phyloP scores from a whole-genome alignment of 1,140 invertebrate species.

The Amphibalanus amphitrite region DNA sequence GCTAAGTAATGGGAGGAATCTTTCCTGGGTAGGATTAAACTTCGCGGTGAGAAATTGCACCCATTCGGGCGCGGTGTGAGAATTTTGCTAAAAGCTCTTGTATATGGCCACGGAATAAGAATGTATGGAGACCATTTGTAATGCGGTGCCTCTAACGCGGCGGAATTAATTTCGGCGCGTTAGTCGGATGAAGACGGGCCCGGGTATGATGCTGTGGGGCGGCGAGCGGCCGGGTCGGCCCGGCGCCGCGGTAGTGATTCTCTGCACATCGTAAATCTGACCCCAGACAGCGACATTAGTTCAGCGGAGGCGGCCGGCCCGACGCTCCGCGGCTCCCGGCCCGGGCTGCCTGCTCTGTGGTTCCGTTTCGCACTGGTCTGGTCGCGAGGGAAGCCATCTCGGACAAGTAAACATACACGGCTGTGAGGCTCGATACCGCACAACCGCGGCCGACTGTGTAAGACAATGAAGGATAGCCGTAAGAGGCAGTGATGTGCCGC shows the following conservation, averaged over 20 bases:
- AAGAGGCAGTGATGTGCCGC: no score
- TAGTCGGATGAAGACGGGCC: neutral
- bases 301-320: neutral
- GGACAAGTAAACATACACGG: no score
- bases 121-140: neutral
- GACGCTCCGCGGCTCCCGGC: no score
- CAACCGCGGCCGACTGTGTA: no score
- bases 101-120: neutral
- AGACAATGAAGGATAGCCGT: no score
- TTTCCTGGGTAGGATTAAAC: neutral
- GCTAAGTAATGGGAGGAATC: neutral
- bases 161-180: neutral
- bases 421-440: no score
- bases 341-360: no score
- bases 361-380: no score
- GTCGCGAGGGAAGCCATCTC: no score
- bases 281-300: neutral
- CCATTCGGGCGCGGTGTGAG: neutral
- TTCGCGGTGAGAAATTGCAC: neutral
- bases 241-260: neutral
- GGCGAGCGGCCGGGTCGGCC: no score
- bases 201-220: neutral
- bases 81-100: slow-evolving; percentile 2
- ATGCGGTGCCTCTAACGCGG: neutral
- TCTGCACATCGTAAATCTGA: neutral